These are phyloP conservation scores for Copidosoma aretas DNA, from an alignment of 2,888 invertebrate genomes.

Conservation along the genomic window DNA sequence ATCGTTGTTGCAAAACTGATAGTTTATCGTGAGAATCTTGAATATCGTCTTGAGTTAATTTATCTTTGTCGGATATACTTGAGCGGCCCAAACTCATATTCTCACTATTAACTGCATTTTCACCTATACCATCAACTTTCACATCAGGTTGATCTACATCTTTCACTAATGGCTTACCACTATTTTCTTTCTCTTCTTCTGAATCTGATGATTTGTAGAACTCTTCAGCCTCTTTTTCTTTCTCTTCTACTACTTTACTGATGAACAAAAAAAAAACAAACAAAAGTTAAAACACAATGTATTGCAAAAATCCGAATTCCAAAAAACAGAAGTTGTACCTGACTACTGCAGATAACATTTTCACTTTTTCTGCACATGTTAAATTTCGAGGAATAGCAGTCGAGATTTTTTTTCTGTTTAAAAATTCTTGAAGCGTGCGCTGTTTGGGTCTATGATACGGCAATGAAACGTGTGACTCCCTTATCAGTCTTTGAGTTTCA, in stretches of 20 bases:
- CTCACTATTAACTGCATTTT: slow-evolving; percentile 1
- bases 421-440: slow-evolving; percentile 79
- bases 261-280: slow-evolving; percentile 37
- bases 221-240: slow-evolving; percentile 76
- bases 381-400: slow-evolving; percentile 54
- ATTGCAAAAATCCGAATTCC: slow-evolving; percentile 18
- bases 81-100: neutral
- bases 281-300: too few relatives aligned
- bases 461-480: slow-evolving; percentile 77
- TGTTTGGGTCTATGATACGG: slow-evolving; percentile 89
- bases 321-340: slow-evolving; percentile 46
- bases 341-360: slow-evolving; percentile 70
- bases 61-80: slow-evolving; percentile 29
- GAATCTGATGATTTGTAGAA: slow-evolving; percentile 77
- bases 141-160: slow-evolving; percentile 12
- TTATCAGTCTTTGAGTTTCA: slow-evolving; percentile 80
- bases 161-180: slow-evolving; percentile 11
- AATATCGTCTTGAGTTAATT: slow-evolving; percentile 28
- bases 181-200: slow-evolving; percentile 59
- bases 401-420: slow-evolving; percentile 64
- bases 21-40: slow-evolving; percentile 43
- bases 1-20: slow-evolving; percentile 43
- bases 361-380: slow-evolving; percentile 65
- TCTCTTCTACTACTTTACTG: slow-evolving; percentile 73
- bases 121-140: slow-evolving; percentile 10